phyloP scores from a whole-genome alignment of 2,797 vertebrate species.

The Chromis chromis region DNA sequence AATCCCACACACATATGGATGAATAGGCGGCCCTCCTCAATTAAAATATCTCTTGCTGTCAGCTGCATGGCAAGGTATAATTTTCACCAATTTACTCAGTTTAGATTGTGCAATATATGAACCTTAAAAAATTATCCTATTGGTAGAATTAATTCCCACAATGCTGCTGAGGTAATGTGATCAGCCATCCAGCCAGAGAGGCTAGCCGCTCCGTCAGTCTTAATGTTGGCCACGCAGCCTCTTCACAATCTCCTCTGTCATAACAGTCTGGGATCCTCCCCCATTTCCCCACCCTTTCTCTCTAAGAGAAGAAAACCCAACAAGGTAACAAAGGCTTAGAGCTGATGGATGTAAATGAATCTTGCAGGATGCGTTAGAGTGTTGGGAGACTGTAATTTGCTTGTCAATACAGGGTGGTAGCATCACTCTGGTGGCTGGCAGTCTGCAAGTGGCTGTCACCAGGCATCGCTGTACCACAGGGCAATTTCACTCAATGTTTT shows the following conservation, averaged over 20 bases:
- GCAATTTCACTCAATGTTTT: conserved; percentile 96
- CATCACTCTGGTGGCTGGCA: conserved; percentile 77
- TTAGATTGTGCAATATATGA: conserved; percentile 98
- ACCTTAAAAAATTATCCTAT: conserved; percentile 95
- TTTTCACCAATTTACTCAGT: conserved; percentile 97
- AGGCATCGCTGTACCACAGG: conserved; percentile 88
- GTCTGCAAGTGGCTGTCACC: conserved; percentile 92
- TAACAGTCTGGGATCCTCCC: conserved; percentile 84
- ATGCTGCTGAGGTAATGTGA: conserved; percentile 91
- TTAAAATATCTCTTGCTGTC: conserved; percentile 95
- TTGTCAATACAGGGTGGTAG: conserved; percentile 91
- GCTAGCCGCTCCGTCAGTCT: conserved; percentile 91
- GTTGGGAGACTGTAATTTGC: conserved; percentile 94
- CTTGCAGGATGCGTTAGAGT: conserved; percentile 88
- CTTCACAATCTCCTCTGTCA: conserved; percentile 90
- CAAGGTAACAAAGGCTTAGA: conserved; percentile 84
- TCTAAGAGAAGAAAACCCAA: conserved; percentile 69
- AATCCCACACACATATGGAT: conserved; percentile 48
- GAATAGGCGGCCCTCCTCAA: conserved; percentile 86
- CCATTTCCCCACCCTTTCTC: conserved; percentile 53
- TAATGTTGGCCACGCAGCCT: conserved; percentile 89
- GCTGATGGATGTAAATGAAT: conserved; percentile 92
- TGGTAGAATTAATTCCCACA: conserved; percentile 98
- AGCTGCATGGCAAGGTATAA: conserved; percentile 95
- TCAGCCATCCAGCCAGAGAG: conserved; percentile 91